A percentile compares a stretch with the other conserved stretches of the same genome.
These are phyloP conservation scores for Tenthredo amoena DNA, from an alignment of 2,888 invertebrate genomes.

Conservation along the genomic window DNA sequence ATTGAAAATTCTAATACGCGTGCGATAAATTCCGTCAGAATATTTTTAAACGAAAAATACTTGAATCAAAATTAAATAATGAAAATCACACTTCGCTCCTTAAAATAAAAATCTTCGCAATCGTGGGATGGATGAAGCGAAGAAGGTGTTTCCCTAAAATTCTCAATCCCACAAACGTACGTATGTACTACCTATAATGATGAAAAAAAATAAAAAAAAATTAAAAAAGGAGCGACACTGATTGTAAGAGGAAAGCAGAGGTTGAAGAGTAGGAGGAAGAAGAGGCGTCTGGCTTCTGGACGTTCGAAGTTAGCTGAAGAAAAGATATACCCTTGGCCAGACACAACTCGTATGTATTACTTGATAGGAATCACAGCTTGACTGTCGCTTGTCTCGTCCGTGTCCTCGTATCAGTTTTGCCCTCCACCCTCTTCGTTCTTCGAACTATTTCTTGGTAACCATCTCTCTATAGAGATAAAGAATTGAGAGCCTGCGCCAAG, in stretches of 20 bases:
- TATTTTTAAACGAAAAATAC: background rate
- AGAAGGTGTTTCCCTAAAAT: background rate
- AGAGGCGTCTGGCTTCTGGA: background rate
- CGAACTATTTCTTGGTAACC: conserved; percentile 27
- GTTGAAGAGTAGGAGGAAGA: background rate
- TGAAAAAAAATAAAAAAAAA: conserved; percentile 13
- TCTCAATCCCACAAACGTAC: background rate
- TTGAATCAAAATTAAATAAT: background rate
- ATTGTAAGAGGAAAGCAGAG: background rate
- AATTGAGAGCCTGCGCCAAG: background rate
- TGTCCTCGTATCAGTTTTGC: conserved; percentile 44
- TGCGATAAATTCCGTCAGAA: too few relatives aligned
- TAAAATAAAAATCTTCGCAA: background rate
- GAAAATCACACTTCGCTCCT: background rate
- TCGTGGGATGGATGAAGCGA: background rate
- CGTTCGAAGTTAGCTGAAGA: conserved; percentile 6
- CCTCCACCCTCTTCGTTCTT: conserved; percentile 20
- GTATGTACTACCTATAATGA: too few relatives aligned
- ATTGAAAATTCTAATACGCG: background rate
- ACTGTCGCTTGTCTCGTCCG: conserved; percentile 33
- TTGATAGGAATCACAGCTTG: conserved; percentile 43
- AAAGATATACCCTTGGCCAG: conserved; percentile 36
- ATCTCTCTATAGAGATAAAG: conserved; percentile 27
- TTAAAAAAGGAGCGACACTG: conserved; percentile 6
- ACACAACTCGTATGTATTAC: background rate